Conservation (phyloP, 2,888 invertebrate species). For the Zootermopsis nevadensis region DNA sequence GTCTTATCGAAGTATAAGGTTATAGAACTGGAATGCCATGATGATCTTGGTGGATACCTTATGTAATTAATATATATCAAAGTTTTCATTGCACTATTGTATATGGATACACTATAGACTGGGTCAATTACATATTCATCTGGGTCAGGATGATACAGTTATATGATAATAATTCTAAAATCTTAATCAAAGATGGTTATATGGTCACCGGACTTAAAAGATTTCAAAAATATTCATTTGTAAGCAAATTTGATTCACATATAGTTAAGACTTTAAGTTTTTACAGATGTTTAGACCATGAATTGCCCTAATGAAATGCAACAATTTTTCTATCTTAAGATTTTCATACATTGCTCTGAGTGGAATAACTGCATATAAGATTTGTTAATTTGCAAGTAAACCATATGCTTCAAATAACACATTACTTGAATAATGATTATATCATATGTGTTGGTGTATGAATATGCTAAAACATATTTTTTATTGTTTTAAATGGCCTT, state of each 20-base stretch:
- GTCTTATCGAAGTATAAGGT: background rate
- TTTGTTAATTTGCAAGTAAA: constrained; percentile 32
- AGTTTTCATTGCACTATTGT: constrained; percentile 43
- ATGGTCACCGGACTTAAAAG: constrained; percentile 31
- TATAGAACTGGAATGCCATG: constrained; percentile 10
- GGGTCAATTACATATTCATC: constrained; percentile 39
- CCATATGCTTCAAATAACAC: constrained; percentile 35
- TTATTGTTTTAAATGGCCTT: constrained; percentile 32
- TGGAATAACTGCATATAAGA: constrained; percentile 41
- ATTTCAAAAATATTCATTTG: background rate
- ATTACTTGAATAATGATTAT: constrained; percentile 33
- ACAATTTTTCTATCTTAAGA: constrained; percentile 44
- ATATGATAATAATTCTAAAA: constrained; percentile 34
- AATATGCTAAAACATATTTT: constrained; percentile 32
- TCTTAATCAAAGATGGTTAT: constrained; percentile 30
- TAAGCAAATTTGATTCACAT: constrained; percentile 34
- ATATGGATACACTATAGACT: constrained; percentile 36
- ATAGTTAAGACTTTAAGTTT: constrained; percentile 32
- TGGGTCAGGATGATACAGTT: constrained; percentile 26
- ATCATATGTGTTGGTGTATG: constrained; percentile 36
- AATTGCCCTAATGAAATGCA: constrained; percentile 39
- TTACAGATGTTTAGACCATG: constrained; percentile 13
- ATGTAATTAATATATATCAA: constrained; percentile 38
- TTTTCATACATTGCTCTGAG: constrained; percentile 43
- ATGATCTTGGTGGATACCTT: constrained; percentile 26